These are phyloP conservation scores for Procavia capensis DNA, from an alignment of 2,113 vertebrate genomes.

Conservation along the genomic window DNA sequence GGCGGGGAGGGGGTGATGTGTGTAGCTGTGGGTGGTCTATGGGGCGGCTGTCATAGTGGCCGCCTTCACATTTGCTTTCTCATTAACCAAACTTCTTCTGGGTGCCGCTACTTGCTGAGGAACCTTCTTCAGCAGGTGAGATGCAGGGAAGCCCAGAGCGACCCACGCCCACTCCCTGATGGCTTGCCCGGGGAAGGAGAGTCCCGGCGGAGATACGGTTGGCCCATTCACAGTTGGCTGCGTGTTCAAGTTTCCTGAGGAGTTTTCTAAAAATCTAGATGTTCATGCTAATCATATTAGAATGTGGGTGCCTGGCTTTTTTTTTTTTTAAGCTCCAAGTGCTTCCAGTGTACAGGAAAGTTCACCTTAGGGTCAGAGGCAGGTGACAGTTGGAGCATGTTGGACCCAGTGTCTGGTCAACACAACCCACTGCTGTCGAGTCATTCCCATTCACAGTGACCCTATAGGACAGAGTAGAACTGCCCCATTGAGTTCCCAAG, in stretches of 20 bases:
- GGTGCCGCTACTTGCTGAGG: neutral
- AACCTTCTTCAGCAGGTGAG: neutral
- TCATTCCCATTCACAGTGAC: no score
- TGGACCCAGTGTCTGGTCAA: neutral
- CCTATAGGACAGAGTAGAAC: no score
- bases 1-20: no score
- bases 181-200: neutral
- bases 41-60: neutral
- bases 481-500: no score
- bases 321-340: neutral
- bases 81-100: neutral
- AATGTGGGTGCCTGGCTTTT: neutral
- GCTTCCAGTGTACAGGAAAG: neutral
- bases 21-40: no score
- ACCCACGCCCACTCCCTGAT: neutral
- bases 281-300: neutral
- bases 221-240: neutral
- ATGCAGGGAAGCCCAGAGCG: fast-evolving
- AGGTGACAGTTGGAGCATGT: fast-evolving
- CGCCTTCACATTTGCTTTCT: neutral
- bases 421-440: no score
- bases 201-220: neutral
- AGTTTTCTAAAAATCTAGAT: neutral
- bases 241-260: neutral
- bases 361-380: neutral